Conservation (phyloP, 2,888 invertebrate genomes). For the Selenia dentaria region DNA sequence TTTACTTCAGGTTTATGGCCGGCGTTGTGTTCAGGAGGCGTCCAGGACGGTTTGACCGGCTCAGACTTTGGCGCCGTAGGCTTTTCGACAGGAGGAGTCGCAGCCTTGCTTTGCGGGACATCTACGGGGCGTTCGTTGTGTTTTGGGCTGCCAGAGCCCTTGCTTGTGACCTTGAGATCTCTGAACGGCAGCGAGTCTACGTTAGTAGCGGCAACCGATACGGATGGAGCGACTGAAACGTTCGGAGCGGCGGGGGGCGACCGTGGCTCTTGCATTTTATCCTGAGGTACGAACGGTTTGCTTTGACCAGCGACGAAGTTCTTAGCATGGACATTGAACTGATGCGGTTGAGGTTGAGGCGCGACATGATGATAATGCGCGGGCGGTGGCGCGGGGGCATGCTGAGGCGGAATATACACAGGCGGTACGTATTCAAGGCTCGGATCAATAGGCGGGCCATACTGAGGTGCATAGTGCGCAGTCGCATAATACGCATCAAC, state of each 20-base stretch:
- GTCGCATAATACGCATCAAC: conserved; percentile 76
- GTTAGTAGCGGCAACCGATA: conserved; percentile 43
- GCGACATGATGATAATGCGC: conserved; percentile 51
- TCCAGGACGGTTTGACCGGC: conserved; percentile 62
- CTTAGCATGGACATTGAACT: conserved; percentile 80
- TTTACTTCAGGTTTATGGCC: conserved; percentile 41
- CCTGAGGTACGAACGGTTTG: conserved; percentile 53
- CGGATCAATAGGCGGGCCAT: conserved; percentile 67
- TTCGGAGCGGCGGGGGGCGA: conserved; percentile 48
- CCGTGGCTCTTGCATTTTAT: conserved; percentile 60
- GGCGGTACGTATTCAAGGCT: conserved; percentile 74
- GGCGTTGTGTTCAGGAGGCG: conserved; percentile 40
- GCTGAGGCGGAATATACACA: conserved; percentile 70
- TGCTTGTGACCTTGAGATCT: conserved; percentile 69
- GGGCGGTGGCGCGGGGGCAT: conserved; percentile 59
- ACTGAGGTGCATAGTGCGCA: conserved; percentile 68
- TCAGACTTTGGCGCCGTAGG: conserved; percentile 58
- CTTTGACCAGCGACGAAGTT: conserved; percentile 77
- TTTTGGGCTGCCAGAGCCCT: conserved; percentile 69
- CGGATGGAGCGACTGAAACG: conserved; percentile 47
- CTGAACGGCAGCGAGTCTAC: conserved; percentile 71
- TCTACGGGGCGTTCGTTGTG: conserved; percentile 56
- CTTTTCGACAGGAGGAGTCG: conserved; percentile 54
- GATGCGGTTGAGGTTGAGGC: conserved; percentile 57
- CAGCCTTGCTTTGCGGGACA: conserved; percentile 43